Evolutionary conservation across 1,140 invertebrate genomes (phyloP).

Genomic region (Scaptomyza pallida): DNA sequence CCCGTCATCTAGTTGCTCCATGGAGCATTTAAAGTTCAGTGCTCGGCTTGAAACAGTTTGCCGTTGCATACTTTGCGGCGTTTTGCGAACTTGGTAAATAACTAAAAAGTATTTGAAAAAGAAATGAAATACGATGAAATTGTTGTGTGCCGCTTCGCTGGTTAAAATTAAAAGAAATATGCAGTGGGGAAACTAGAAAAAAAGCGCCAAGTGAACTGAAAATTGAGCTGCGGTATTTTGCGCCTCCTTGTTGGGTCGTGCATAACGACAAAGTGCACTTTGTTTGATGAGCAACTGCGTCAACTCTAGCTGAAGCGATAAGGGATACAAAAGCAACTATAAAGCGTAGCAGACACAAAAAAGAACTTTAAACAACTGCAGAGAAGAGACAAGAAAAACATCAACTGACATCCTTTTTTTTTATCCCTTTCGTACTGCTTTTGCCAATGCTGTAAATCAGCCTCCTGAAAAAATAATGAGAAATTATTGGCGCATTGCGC

Average conservation of each 20-base stretch:
- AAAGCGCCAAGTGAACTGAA: slow-evolving; percentile 12
- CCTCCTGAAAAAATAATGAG: slow-evolving; percentile 49
- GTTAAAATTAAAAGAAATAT: slow-evolving; percentile 51
- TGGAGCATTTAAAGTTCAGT: slow-evolving; percentile 17
- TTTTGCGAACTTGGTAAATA: slow-evolving; percentile 47
- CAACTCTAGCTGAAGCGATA: slow-evolving; percentile 10
- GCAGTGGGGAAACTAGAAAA: slow-evolving; percentile 12
- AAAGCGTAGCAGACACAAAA: neutral
- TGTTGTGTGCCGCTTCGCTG: slow-evolving; percentile 17
- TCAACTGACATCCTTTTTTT: slow-evolving; percentile 27
- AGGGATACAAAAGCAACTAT: slow-evolving; percentile 12
- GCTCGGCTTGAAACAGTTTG: slow-evolving; percentile 28
- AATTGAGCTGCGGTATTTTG: slow-evolving; percentile 38
- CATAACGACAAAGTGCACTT: slow-evolving; percentile 58
- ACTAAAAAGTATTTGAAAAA: slow-evolving; percentile 27
- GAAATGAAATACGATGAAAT: slow-evolving; percentile 10
- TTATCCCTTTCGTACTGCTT: too few relatives aligned
- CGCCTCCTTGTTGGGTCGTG: neutral
- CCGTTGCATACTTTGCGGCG: slow-evolving; percentile 51
- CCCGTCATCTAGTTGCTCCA: neutral
- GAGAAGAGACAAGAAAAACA: slow-evolving; percentile 12
- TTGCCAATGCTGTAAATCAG: slow-evolving; percentile 27
- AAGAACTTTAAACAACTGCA: slow-evolving; percentile 17
- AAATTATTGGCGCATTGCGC: slow-evolving; percentile 54
- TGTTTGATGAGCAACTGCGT: slow-evolving; percentile 45